These are phyloP conservation scores for Mayetiola destructor DNA, from an alignment of 2,888 invertebrate species.

Conservation along the genomic window DNA sequence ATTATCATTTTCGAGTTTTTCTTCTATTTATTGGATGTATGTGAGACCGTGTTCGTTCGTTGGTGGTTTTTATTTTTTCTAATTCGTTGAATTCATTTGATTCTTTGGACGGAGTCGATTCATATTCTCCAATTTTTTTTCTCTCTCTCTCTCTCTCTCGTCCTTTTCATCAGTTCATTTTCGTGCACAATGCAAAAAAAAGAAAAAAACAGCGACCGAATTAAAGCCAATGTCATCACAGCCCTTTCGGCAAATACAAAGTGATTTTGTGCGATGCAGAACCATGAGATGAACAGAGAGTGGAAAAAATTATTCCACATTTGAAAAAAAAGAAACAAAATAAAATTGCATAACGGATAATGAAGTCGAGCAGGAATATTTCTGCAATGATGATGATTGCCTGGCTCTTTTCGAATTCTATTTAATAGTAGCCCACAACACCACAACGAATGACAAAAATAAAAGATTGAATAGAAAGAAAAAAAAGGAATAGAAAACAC, in stretches of 20 bases:
- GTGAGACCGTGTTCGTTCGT: neutral
- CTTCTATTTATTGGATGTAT: neutral
- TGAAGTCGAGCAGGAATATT: slow-evolving; percentile 3
- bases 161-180: neutral
- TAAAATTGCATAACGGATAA: neutral
- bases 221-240: slow-evolving; percentile 5
- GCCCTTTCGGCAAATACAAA: slow-evolving; percentile 8
- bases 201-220: neutral
- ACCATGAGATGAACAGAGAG: neutral
- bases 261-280: neutral
- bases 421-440: neutral
- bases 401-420: neutral
- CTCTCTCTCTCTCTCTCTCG: too few species aligned
- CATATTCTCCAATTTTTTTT: too few species aligned
- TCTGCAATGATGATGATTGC: neutral
- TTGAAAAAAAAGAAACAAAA: neutral
- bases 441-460: too few species aligned
- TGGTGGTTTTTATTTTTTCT: neutral
- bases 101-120: too few species aligned
- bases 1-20: neutral
- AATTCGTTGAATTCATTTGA: neutral
- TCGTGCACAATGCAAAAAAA: neutral
- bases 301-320: too few species aligned
- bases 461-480: too few species aligned
- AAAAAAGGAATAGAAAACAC: too few species aligned